Evolutionary conservation across 2,888 invertebrate species (phyloP).

Genomic region (Drosophila imparisetae): DNA sequence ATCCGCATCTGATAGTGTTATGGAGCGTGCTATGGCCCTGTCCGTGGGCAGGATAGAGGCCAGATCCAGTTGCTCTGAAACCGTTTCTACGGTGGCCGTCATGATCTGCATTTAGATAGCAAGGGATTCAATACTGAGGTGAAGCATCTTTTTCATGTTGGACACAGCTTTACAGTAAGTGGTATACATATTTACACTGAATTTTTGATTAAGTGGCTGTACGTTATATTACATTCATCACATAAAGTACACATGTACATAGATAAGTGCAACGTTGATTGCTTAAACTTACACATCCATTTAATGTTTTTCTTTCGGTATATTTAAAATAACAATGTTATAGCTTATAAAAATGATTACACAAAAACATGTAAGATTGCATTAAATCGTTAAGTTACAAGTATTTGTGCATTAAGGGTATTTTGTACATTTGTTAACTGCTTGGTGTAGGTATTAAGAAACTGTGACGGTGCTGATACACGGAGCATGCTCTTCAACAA

Average conservation of each 20-base stretch:
- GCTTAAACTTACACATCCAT: slow-evolving; percentile 65
- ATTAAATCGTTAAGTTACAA: slow-evolving; percentile 40
- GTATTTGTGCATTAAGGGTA: slow-evolving; percentile 64
- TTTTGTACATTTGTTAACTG: slow-evolving; percentile 43
- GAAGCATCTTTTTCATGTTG: slow-evolving; percentile 16
- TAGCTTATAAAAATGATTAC: slow-evolving; percentile 53
- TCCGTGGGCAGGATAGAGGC: slow-evolving; percentile 93
- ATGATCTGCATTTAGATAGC: slow-evolving; percentile 88
- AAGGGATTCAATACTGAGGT: slow-evolving; percentile 37
- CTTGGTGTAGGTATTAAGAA: slow-evolving; percentile 29
- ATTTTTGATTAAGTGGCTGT: slow-evolving; percentile 46
- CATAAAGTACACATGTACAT: slow-evolving; percentile 60
- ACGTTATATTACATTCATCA: slow-evolving; percentile 62
- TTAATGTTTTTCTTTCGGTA: slow-evolving; percentile 14
- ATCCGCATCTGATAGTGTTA: slow-evolving; percentile 95
- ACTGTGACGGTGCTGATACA: slow-evolving; percentile 72
- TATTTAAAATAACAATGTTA: slow-evolving; percentile 33
- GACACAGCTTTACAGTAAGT: slow-evolving; percentile 40
- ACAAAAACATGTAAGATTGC: slow-evolving; percentile 58
- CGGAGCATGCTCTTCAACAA: slow-evolving; percentile 69
- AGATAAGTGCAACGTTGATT: slow-evolving; percentile 66
- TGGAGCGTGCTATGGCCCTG: slow-evolving; percentile 93
- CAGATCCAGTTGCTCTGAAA: slow-evolving; percentile 95
- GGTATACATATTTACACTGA: slow-evolving; percentile 59
- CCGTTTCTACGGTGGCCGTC: slow-evolving; percentile 98